Evolutionary conservation across 2,113 vertebrate genomes (phyloP).

Genomic region (Thamnophis sirtalis): DNA sequence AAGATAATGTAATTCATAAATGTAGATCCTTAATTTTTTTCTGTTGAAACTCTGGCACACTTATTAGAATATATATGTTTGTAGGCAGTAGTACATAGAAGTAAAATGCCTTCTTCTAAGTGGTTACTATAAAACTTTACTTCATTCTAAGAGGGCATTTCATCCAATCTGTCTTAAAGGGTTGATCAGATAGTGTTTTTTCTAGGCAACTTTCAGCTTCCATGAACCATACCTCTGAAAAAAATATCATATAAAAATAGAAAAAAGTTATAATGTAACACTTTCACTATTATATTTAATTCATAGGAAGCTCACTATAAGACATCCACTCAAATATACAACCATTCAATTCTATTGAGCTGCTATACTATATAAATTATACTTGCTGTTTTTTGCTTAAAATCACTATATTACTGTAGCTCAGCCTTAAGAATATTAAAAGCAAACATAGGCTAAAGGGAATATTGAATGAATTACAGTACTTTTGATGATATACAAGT

Average conservation of each 20-base stretch:
- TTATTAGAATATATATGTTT: not conserved
- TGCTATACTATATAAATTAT: not conserved
- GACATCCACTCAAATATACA: not conserved
- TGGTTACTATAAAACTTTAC: not conserved
- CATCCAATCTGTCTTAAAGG: not conserved
- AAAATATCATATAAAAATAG: not conserved
- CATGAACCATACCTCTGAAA: not conserved
- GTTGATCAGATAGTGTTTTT: not conserved
- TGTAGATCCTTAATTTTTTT: not conserved
- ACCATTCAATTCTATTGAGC: not conserved
- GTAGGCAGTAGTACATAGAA: not conserved
- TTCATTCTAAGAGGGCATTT: not conserved
- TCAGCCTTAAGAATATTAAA: not conserved
- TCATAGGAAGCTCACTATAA: not conserved
- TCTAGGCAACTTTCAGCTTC: not conserved
- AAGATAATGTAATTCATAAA: not conserved
- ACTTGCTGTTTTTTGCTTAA: not conserved
- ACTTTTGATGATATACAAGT: not conserved
- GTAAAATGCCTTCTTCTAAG: not conserved
- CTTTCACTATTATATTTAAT: not conserved
- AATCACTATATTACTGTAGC: not conserved
- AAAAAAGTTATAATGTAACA: not conserved
- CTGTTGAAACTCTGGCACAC: not conserved
- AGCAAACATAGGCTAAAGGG: not conserved
- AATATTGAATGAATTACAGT: not conserved